Evolutionary conservation across 2,797 vertebrate species (phyloP).

Genomic region (Aythya fuligula): DNA sequence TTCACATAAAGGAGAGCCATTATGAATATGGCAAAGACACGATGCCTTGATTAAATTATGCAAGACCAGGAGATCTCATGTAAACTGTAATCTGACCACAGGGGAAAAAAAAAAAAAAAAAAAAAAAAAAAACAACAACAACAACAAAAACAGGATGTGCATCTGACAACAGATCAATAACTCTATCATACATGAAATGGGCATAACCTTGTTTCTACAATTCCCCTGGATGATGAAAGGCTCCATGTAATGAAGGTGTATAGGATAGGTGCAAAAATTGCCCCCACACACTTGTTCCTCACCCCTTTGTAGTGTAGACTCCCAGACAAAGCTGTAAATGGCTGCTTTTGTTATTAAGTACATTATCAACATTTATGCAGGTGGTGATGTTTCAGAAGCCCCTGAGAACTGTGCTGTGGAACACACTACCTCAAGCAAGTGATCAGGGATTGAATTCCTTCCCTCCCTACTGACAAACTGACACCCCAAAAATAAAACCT

Average conservation of each 20-base stretch:
- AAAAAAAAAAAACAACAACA: too few relatives aligned
- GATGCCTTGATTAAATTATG: background rate
- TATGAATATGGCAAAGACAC: background rate
- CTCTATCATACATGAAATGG: background rate
- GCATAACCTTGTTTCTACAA: fast-evolving
- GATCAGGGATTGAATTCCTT: background rate
- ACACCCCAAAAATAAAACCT: background rate
- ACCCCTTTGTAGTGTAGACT: background rate
- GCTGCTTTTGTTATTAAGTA: background rate
- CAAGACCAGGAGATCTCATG: background rate
- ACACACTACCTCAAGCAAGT: background rate
- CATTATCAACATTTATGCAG: background rate
- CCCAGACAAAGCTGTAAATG: background rate
- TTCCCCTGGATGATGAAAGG: background rate
- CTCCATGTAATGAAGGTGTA: fast-evolving
- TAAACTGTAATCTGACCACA: background rate
- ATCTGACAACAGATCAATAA: background rate
- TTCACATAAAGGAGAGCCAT: background rate
- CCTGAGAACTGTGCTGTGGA: background rate
- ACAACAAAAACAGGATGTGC: background rate
- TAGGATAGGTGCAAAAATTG: background rate
- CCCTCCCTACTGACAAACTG: background rate
- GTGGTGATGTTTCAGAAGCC: background rate
- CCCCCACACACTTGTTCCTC: background rate
- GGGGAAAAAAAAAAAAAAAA: too few relatives aligned